A percentile compares a stretch with the other conserved stretches of the same genome.
Evolutionary conservation across 2,797 vertebrate genomes (phyloP).

Genomic region (Peromyscus nudipes): DNA sequence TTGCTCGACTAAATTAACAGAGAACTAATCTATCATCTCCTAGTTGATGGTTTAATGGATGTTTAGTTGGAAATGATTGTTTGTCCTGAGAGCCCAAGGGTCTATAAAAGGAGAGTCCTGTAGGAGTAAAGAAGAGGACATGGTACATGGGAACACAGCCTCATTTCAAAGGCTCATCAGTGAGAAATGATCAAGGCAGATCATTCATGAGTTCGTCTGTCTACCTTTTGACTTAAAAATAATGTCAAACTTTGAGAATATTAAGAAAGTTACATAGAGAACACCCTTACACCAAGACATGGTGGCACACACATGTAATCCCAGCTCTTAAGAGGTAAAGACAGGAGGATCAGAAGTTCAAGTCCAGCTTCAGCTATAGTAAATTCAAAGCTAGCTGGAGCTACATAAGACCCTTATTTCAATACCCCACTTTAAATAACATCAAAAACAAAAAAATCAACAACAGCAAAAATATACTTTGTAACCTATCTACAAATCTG

Average conservation of each 20-base stretch:
- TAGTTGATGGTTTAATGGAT: neutral
- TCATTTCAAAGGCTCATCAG: neutral
- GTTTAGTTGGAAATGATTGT: neutral
- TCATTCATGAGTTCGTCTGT: neutral
- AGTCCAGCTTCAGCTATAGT: neutral
- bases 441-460: neutral
- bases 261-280: neutral
- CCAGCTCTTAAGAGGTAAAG: neutral
- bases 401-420: neutral
- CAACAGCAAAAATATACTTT: neutral
- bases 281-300: neutral
- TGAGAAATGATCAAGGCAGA: neutral
- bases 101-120: neutral
- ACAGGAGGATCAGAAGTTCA: neutral
- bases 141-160: neutral
- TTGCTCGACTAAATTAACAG: neutral
- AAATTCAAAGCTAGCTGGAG: neutral
- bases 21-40: neutral
- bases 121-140: neutral
- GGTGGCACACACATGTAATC: neutral
- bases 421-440: neutral
- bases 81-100: neutral
- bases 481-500: neutral
- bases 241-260: neutral
- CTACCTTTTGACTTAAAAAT: slow-evolving; percentile 1